Conservation (phyloP, 2,797 vertebrate species). For the Sciurus vulgaris region DNA sequence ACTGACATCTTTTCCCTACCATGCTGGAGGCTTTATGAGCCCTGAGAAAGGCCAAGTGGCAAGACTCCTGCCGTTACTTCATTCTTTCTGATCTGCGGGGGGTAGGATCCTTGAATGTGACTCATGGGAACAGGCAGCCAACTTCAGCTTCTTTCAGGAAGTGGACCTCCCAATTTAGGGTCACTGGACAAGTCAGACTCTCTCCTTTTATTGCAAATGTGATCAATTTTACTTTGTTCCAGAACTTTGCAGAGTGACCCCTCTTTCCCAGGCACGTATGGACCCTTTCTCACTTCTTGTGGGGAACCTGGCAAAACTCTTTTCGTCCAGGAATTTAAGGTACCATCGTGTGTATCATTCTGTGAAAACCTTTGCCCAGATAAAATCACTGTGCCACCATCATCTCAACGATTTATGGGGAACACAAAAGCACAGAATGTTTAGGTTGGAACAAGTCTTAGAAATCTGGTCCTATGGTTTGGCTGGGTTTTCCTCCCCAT, state of each 20-base stretch:
- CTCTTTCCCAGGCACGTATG: not conserved
- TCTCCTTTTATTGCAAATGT: not conserved
- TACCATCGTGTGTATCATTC: not conserved
- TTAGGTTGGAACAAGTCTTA: not conserved
- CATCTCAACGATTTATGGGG: not conserved
- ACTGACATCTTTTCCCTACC: not conserved
- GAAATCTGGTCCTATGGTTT: not conserved
- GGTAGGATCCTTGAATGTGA: not conserved
- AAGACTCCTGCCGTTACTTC: not conserved
- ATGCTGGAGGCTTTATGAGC: not conserved
- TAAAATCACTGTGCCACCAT: not conserved
- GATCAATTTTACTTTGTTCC: not conserved
- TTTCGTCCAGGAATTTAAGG: not conserved
- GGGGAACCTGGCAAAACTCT: not conserved
- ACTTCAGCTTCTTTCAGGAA: constrained; percentile 6
- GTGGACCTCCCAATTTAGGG: not conserved
- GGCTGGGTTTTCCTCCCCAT: not conserved
- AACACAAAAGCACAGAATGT: not conserved
- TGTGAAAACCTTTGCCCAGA: not conserved
- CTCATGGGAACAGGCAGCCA: not conserved
- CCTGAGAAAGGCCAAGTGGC: not conserved
- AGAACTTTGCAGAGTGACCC: not conserved
- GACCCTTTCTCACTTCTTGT: not conserved
- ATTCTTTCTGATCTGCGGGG: not conserved
- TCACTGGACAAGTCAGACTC: not conserved